Evolutionary conservation across 2,888 invertebrate species (phyloP).

Genomic region (Morpho deidamia): DNA sequence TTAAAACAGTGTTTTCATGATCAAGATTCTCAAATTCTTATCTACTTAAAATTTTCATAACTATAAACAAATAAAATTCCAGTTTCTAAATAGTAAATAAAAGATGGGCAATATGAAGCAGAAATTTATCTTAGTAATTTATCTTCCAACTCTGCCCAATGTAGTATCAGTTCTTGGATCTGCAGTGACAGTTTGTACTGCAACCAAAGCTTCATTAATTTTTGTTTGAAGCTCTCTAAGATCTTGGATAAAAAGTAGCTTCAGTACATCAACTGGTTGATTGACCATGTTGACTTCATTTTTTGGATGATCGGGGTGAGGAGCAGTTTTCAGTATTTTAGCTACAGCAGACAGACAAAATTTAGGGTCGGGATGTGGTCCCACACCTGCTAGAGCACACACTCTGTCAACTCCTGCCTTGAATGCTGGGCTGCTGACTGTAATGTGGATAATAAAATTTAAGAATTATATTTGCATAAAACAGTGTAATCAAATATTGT

Average conservation of each 20-base stretch:
- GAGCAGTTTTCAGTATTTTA: conserved; percentile 86
- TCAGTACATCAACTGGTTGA: conserved; percentile 81
- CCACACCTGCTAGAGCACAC: conserved; percentile 80
- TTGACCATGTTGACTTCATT: conserved; percentile 50
- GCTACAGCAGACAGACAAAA: conserved; percentile 81
- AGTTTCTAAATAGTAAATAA: no score
- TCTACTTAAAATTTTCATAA: no score
- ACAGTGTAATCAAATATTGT: no score
- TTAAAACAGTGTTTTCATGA: no score
- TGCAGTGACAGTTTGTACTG: conserved; percentile 94
- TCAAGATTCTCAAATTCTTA: no score
- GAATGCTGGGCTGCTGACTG: conserved; percentile 91
- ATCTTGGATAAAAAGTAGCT: conserved; percentile 90
- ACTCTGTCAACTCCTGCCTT: conserved; percentile 88
- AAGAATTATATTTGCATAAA: neutral
- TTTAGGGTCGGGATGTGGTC: conserved; percentile 64
- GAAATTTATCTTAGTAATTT: conserved; percentile 25
- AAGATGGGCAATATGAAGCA: no score
- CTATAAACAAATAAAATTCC: no score
- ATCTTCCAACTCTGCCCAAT: conserved; percentile 93
- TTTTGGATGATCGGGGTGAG: conserved; percentile 83
- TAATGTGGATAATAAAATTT: conserved; percentile 38
- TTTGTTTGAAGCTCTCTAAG: conserved; percentile 92
- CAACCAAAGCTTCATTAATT: conserved; percentile 96
- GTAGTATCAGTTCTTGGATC: conserved; percentile 98